Evolutionary conservation across 2,888 invertebrate genomes (phyloP).

Genomic region (Tortrix viridana): DNA sequence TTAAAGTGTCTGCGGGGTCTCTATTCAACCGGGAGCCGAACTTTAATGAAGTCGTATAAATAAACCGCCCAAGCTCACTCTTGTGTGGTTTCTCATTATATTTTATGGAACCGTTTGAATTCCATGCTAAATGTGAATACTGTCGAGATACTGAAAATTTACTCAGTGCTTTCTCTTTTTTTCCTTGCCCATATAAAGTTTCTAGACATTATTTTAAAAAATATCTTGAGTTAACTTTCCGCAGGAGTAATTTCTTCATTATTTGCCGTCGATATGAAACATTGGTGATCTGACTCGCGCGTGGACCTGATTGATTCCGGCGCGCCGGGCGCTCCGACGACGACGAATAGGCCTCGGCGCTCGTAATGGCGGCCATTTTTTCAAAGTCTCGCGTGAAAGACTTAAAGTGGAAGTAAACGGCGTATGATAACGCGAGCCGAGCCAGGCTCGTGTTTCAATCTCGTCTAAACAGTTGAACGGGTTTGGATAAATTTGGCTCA

Average conservation of each 20-base stretch:
- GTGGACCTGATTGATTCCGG: slow-evolving; percentile 12
- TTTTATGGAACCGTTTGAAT: background rate
- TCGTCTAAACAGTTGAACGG: too few relatives aligned
- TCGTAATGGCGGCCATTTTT: background rate
- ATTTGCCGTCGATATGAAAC: slow-evolving; percentile 2
- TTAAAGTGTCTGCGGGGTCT: slow-evolving; percentile 26
- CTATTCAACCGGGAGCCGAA: slow-evolving; percentile 17
- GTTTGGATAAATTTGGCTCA: too few relatives aligned
- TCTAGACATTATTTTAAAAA: background rate
- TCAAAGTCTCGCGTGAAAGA: background rate
- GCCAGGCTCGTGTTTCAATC: too few relatives aligned
- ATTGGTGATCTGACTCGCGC: slow-evolving; percentile 1
- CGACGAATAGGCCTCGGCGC: background rate
- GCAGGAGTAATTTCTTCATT: background rate
- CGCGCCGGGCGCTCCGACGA: background rate
- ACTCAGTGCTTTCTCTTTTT: background rate
- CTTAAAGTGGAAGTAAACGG: background rate
- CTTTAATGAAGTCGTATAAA: slow-evolving; percentile 25
- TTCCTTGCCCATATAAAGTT: background rate
- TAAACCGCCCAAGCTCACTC: background rate
- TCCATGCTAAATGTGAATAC: too few relatives aligned
- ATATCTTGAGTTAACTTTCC: background rate
- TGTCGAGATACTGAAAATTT: too few relatives aligned
- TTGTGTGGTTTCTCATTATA: background rate
- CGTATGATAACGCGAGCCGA: too few relatives aligned